These are phyloP conservation scores for Ceyx cyanopectus DNA, from an alignment of 2,113 vertebrate species.

Conservation along the genomic window DNA sequence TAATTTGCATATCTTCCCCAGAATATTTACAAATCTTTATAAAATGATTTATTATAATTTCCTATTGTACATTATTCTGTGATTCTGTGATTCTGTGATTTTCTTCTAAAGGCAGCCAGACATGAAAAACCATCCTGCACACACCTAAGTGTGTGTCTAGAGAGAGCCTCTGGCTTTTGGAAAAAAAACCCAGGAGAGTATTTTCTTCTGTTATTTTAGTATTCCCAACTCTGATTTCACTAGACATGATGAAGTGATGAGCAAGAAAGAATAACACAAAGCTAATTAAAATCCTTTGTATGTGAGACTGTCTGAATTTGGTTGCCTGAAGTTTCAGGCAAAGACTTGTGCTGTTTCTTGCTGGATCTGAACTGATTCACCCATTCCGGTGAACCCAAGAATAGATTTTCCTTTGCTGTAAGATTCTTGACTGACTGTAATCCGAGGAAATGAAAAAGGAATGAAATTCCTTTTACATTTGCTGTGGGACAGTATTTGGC, in stretches of 20 bases:
- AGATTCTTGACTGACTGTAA: slow-evolving; percentile 14
- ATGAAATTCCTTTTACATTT: slow-evolving; percentile 29
- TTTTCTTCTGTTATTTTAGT: background rate
- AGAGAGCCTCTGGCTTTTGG: background rate
- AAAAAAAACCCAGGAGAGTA: background rate
- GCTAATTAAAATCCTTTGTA: background rate
- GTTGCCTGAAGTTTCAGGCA: background rate
- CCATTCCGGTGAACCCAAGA: slow-evolving; percentile 15
- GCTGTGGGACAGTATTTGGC: background rate
- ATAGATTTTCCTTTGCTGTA: slow-evolving; percentile 26
- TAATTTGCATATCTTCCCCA: background rate
- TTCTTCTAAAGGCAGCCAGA: background rate
- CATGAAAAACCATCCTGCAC: background rate
- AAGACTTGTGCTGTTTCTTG: background rate
- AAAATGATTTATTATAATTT: background rate
- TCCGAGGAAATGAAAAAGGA: slow-evolving; percentile 29
- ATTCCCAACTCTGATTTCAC: slow-evolving; percentile 1
- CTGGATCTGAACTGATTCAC: slow-evolving; percentile 33
- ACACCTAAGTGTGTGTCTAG: background rate
- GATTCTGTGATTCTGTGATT: no score
- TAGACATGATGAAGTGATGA: background rate
- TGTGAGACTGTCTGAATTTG: background rate
- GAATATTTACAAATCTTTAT: background rate
- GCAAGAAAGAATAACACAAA: background rate
- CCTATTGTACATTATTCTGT: background rate